Evolutionary conservation across 2,113 vertebrate genomes (phyloP).

Genomic region (Carassius auratus): DNA sequence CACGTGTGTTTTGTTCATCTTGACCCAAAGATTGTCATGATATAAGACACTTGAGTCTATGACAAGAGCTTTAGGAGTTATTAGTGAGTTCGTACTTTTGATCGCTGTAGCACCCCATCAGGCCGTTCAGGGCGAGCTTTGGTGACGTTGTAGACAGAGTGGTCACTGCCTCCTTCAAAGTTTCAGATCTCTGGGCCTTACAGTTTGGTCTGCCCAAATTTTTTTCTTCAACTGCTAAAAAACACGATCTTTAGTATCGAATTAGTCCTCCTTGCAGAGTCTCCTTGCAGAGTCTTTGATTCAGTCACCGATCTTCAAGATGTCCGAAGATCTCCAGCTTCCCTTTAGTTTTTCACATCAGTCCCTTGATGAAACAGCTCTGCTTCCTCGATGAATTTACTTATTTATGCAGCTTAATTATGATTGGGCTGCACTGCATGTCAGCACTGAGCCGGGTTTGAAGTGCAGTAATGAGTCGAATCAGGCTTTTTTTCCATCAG

Average conservation of each 20-base stretch:
- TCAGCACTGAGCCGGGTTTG: constrained; percentile 43
- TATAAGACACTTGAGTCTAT: too few species aligned
- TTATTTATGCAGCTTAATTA: constrained; percentile 55
- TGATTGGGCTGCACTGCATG: constrained; percentile 36
- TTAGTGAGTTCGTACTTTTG: too few species aligned
- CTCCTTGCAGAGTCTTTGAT: constrained; percentile 18
- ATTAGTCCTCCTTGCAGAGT: background rate
- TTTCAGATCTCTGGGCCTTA: too few species aligned
- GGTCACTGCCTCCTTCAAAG: too few species aligned
- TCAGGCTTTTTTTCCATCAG: constrained; percentile 43
- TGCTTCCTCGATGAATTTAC: constrained; percentile 29
- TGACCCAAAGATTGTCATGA: too few species aligned
- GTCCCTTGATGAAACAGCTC: constrained; percentile 30
- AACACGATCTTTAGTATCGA: background rate
- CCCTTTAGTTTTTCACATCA: constrained; percentile 16
- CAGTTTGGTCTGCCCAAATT: too few species aligned
- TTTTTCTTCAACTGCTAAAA: background rate
- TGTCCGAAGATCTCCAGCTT: background rate
- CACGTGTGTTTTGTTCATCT: too few species aligned
- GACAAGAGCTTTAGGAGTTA: too few species aligned
- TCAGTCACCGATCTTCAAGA: constrained; percentile 1
- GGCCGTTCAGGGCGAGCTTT: too few species aligned
- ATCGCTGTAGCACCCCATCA: too few species aligned
- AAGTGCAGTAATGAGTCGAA: constrained; percentile 54
- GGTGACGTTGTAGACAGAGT: too few species aligned